Evolutionary conservation across 2,797 vertebrate genomes (phyloP), one percentile per base, ranked within the genome.

Genomic region (Dipus sagitta): DNA sequence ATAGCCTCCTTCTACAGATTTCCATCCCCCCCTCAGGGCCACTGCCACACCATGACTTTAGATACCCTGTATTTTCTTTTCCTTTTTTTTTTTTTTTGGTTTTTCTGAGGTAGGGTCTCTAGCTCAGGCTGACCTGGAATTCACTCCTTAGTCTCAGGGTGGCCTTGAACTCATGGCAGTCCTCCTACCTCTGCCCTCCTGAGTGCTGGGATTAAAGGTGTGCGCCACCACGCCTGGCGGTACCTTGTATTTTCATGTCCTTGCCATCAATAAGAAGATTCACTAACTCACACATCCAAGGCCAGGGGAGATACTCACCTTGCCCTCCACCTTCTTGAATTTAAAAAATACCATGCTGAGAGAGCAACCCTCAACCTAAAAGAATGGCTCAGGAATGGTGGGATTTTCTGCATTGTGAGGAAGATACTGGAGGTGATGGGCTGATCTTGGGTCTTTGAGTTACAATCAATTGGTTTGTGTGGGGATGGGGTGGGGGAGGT

Each of bases 1-100:
- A 2, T 11, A n/a, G 32, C 14, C 71, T 5, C 34, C 14, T 7
- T 32, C 47, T 0, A 0, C 23, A 20, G 18, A 0, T 54, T 13
- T 42, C 20, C 12, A 23, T 76, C 64, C 65, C 67, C 11, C 60
- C 80, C 60, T 47, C 17, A 21, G 65, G 9, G 70, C 42, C 64
- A 21, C 60, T 13, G 28, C 32, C 32, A 23, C 34, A 23, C 67
- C 2, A 0, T 26, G 28, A 65, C 32, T 54, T 52, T 15, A 58
- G 68, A 58, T 10, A n/a, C 20, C 17, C 58, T 0, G 34, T 24
- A 18, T 72, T 74, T 47, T 28, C 62, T 38, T 38, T 38, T 38
- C 6, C 6, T 38, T 38, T 38, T 38, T 38, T 38, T 38, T 38
- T 38, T 38, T 38, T 38, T 38, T 38, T 38, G 38, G 38, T 38